Conservation (phyloP, 2,113 vertebrate species). For the Passer montanus region DNA sequence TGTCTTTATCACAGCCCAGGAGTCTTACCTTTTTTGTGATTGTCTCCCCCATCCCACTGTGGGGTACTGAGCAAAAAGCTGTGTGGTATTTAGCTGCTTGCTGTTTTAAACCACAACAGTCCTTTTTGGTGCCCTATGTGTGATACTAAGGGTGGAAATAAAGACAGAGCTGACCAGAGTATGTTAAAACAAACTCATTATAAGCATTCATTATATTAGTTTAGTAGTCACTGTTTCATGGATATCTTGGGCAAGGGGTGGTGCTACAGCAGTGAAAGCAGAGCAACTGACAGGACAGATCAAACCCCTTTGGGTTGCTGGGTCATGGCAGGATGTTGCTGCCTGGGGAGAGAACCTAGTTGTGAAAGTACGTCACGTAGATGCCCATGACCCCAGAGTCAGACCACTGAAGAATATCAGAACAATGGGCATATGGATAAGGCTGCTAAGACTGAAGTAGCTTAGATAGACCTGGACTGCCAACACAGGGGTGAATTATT, state of each 20-base stretch:
- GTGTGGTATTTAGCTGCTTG: neutral
- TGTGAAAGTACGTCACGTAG: rapidly evolving
- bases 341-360: neutral
- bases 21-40: neutral
- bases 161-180: neutral
- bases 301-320: neutral
- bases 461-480: neutral
- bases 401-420: neutral
- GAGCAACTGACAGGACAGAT: neutral
- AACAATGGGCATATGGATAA: neutral
- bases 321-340: neutral
- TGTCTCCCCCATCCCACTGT: neutral
- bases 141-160: neutral
- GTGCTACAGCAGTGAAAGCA: neutral
- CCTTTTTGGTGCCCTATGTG: neutral
- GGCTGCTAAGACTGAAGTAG: neutral
- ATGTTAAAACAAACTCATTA: neutral
- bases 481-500: neutral
- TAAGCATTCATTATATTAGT: neutral
- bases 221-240: neutral
- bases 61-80: neutral
- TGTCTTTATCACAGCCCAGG: neutral
- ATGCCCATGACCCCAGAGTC: neutral
- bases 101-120: neutral
- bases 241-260: neutral